phyloP scores from a whole-genome alignment of 2,888 invertebrate genomes.

The Cataglyphis altisquamis region DNA sequence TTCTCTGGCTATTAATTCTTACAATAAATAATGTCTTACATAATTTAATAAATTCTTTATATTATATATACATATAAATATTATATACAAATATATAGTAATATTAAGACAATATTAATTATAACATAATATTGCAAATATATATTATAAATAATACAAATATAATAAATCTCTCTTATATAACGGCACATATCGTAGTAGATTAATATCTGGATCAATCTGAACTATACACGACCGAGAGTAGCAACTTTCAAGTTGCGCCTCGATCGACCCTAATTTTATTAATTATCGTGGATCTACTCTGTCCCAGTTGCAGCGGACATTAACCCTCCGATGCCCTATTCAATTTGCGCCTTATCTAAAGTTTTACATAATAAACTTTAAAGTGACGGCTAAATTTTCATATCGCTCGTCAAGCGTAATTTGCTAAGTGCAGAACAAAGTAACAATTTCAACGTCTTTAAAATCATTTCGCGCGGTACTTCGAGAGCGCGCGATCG shows the following conservation, averaged over 20 bases:
- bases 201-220: constrained; percentile 38
- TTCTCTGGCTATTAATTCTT: neutral
- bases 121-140: neutral
- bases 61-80: neutral
- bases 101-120: neutral
- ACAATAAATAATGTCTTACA: neutral
- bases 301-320: constrained; percentile 35
- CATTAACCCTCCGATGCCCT: constrained; percentile 51
- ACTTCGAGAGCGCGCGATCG: neutral
- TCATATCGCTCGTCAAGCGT: constrained; percentile 44
- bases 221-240: constrained; percentile 6
- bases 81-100: neutral
- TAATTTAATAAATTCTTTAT: neutral
- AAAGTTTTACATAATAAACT: constrained; percentile 57
- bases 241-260: constrained; percentile 48
- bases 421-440: constrained; percentile 35
- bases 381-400: constrained; percentile 50
- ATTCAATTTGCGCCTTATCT: constrained; percentile 53
- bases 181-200: neutral
- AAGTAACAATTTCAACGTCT: constrained; percentile 28
- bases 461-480: neutral
- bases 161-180: neutral
- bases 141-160: neutral
- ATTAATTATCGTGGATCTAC: constrained; percentile 53
- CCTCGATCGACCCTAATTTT: constrained; percentile 56